phyloP scores from a whole-genome alignment of 2,797 vertebrate genomes.

The Strix occidentalis region DNA sequence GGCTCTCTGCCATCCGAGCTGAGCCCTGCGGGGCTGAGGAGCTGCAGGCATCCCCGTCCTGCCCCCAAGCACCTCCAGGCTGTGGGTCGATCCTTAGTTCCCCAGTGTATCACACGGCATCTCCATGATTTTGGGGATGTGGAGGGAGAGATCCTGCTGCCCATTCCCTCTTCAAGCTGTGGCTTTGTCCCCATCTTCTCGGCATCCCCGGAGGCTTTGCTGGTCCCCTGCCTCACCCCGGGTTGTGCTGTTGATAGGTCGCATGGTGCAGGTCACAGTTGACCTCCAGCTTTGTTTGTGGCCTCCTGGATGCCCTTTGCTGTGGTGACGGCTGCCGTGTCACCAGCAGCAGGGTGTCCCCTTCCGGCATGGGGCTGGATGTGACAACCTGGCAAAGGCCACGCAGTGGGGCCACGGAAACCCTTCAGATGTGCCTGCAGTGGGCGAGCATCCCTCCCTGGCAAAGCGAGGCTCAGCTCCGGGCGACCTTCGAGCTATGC shows the following conservation, averaged over 20 bases:
- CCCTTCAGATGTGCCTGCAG: rapidly evolving
- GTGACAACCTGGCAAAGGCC: neutral
- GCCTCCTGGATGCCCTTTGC: neutral
- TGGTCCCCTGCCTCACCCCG: neutral
- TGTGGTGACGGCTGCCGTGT: rapidly evolving
- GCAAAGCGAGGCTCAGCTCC: neutral
- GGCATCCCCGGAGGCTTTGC: rapidly evolving
- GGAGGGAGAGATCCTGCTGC: neutral
- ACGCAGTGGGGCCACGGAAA: rapidly evolving
- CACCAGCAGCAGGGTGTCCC: rapidly evolving
- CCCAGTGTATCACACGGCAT: rapidly evolving
- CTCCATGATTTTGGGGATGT: neutral
- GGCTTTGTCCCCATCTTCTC: neutral
- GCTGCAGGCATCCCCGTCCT: neutral
- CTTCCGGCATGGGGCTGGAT: rapidly evolving
- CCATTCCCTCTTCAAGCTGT: neutral
- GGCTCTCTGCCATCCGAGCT: neutral
- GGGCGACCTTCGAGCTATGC: constrained; percentile 22
- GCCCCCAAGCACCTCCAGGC: rapidly evolving
- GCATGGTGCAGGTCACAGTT: rapidly evolving
- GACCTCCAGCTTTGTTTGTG: neutral
- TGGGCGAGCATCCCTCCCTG: neutral
- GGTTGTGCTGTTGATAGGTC: rapidly evolving
- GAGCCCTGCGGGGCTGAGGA: rapidly evolving
- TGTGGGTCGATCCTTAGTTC: neutral